phyloP scores from a whole-genome alignment of 2,888 invertebrate species.

The Colletes collaris region DNA sequence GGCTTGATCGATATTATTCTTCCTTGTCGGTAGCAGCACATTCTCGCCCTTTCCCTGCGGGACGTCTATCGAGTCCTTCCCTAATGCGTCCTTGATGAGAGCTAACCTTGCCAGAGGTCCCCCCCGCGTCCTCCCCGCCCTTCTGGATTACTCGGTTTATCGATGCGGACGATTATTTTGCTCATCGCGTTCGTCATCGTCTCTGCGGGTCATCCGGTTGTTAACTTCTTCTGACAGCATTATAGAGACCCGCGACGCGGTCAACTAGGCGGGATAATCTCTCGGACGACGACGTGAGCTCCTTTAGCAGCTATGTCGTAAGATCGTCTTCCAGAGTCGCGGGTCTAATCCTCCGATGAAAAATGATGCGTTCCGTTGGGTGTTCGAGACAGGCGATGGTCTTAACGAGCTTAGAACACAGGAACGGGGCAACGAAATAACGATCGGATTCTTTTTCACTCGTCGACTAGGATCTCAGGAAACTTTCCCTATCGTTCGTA shows the following conservation, averaged over 20 bases:
- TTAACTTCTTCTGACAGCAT: constrained; percentile 61
- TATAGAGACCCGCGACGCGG: constrained; percentile 48
- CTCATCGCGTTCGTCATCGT: constrained; percentile 72
- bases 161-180: constrained; percentile 69
- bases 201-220: constrained; percentile 69
- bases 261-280: constrained; percentile 61
- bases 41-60: constrained; percentile 69
- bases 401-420: neutral
- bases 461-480: neutral
- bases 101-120: constrained; percentile 53
- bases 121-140: constrained; percentile 19
- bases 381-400: neutral
- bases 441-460: constrained; percentile 1
- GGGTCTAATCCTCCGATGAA: constrained; percentile 54
- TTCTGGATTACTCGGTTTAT: constrained; percentile 65
- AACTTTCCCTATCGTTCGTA: too few relatives aligned
- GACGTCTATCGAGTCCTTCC: constrained; percentile 63
- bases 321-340: constrained; percentile 21
- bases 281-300: constrained; percentile 25
- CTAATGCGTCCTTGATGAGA: constrained; percentile 71
- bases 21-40: constrained; percentile 61
- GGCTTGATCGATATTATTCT: constrained; percentile 66
- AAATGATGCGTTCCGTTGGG: constrained; percentile 33
- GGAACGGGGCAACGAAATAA: constrained; percentile 5
- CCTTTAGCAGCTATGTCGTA: constrained; percentile 32